Evolutionary conservation across 2,888 invertebrate species (phyloP), one percentile per base, ranked within the genome.

Genomic region (Nymphalis urticae): DNA sequence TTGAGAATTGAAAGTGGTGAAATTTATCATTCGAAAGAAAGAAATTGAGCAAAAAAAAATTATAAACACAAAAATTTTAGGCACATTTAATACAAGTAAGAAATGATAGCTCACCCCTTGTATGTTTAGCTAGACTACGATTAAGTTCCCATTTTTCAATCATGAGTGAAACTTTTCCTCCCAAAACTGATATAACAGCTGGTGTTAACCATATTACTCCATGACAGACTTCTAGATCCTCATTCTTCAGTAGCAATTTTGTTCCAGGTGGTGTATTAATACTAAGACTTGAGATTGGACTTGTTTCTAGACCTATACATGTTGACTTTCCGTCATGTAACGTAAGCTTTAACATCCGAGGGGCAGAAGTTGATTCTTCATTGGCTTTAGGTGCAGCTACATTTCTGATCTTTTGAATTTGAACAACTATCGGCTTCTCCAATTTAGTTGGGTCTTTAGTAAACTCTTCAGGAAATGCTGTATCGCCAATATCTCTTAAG

Each of bases 231-330:
- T 91, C 90, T 51, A 92, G 78, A 0, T 85, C 90, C 72, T 92
- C 91, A 81, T 87, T 85, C 59, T 86, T 89, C 59, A 92, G 79
- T 74, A 92, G 77, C 75, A 98, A 81, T 87, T 98, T 98, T 48
- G 97, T 97, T 56, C 98, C 98, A 0, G 98, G 98, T n/a, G 97
- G 95, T 17, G 97, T 97, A 80, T 97, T 96, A 67, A 96, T 91
- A 84, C 95, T 96, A 68, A 97, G 88, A 69, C 93, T 93, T 54
- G 95, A 87, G 75, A 97, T 95, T 62, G 94, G 93, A 78, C 95
- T 95, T 69, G 95, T 92, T 89, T 98, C 98, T 70, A 98, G 88
- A 13, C 95, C 98, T 79, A 96, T 95, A 80, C 96, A 95, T 75
- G 94, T 94, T 53, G 94, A 94, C 81, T 96, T 95, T 1, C 98